Evolutionary conservation across 2,113 vertebrate genomes (phyloP).

Genomic region (Actenoides hombroni): DNA sequence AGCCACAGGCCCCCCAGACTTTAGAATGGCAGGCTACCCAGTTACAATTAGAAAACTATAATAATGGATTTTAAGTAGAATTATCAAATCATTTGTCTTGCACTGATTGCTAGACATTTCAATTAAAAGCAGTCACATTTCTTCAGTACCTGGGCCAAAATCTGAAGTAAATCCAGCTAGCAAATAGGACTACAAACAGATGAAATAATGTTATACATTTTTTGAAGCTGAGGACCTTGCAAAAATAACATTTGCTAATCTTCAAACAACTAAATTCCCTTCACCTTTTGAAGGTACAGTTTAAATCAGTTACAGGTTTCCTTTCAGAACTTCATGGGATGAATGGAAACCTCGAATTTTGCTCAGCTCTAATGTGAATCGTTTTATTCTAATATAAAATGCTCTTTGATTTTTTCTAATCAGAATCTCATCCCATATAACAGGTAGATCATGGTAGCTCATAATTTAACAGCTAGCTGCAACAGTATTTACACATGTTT

Average conservation of each 20-base stretch:
- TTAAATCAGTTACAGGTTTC: background rate
- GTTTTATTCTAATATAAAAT: background rate
- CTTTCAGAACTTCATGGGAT: background rate
- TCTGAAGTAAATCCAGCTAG: background rate
- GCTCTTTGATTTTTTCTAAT: background rate
- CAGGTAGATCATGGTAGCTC: background rate
- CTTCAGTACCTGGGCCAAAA: background rate
- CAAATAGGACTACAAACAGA: background rate
- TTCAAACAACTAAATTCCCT: background rate
- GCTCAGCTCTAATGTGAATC: background rate
- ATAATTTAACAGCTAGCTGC: background rate
- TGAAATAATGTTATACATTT: background rate
- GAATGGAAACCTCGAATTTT: background rate
- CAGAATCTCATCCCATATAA: background rate
- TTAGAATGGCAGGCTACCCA: background rate
- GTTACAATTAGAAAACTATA: background rate
- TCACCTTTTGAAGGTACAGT: background rate
- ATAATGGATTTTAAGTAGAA: background rate
- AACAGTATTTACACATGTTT: background rate
- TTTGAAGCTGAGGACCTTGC: background rate
- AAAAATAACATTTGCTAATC: background rate
- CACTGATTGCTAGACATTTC: background rate
- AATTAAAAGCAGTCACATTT: background rate
- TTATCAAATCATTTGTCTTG: background rate
- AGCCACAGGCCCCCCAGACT: background rate